Conservation (phyloP, 2,113 vertebrate species). For the Vulpes lagopus region DNA sequence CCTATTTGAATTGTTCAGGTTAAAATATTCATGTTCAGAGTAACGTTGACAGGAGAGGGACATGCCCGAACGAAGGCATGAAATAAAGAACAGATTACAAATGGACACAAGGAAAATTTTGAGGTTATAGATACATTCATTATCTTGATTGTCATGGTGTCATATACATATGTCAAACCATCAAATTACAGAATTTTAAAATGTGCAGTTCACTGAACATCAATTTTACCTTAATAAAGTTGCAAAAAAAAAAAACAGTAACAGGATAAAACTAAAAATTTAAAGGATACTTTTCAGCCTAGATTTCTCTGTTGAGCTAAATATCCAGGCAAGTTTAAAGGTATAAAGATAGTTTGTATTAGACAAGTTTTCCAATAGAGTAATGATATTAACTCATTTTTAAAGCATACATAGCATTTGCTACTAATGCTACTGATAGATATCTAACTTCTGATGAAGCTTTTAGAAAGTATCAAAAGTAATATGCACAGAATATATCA, state of each 20-base stretch:
- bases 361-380: background rate
- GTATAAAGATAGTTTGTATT: background rate
- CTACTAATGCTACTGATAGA: background rate
- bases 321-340: background rate
- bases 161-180: background rate
- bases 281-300: background rate
- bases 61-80: background rate
- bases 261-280: background rate
- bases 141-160: background rate
- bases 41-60: background rate
- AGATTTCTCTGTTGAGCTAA: background rate
- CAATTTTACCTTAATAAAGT: background rate
- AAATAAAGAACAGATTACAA: background rate
- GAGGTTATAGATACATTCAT: background rate
- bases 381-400: background rate
- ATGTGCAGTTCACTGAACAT: background rate
- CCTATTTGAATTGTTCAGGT: background rate
- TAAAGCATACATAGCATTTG: background rate
- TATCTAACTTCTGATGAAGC: background rate
- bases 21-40: slow-evolving; percentile 11
- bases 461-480: background rate
- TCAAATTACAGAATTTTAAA: background rate
- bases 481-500: background rate
- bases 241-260: background rate
- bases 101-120: background rate